Evolutionary conservation across 2,888 invertebrate species (phyloP), one percentile per base, ranked within the genome.

Genomic region (Drosophila niveifrons): DNA sequence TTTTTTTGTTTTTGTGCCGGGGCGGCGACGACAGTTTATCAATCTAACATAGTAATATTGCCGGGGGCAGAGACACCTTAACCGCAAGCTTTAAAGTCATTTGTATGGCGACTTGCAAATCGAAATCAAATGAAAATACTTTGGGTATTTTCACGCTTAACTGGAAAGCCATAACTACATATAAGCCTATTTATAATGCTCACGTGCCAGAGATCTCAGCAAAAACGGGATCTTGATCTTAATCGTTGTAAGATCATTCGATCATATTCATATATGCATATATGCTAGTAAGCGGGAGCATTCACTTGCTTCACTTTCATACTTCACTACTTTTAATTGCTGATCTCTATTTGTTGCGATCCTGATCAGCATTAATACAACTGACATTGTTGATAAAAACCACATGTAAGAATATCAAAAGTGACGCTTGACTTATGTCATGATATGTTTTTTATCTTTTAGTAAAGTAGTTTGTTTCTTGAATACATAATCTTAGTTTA

Each of bases 11-110:
- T 34, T 34, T 11, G 10, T 34, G 34, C 10, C 11, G 1, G 47
- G n/a, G 2, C 57, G 52, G 72, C 66, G n/a, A 1, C 57, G 52
- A 74, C 66, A 67, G 70, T 78, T 83, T 86, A 88, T 86, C 86
- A 88, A 82, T 75, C 77, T 63, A 34, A 3, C n/a, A 23, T 23
- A 17, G 17, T 44, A 13, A 2, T 17, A 65, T 79, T 66, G 62
- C 57, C 53, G n/a, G n/a, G n/a, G 65, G 52, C 52, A 61, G 57
- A 36, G 47, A 62, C 55, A 47, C 28, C 62, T n/a, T 36, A 66
- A 66, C 41, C 53, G 51, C 63, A 57, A 47, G 39, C 58, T 46
- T 18, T 18, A 31, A 61, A 56, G 65, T 58, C 52, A 76, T 66
- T 66, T 74, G 71, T 66, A 59, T 61, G 66, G n/a, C 36, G n/a